Conservation (phyloP, 2,888 invertebrate genomes). For the Cacoxenus indagator region DNA sequence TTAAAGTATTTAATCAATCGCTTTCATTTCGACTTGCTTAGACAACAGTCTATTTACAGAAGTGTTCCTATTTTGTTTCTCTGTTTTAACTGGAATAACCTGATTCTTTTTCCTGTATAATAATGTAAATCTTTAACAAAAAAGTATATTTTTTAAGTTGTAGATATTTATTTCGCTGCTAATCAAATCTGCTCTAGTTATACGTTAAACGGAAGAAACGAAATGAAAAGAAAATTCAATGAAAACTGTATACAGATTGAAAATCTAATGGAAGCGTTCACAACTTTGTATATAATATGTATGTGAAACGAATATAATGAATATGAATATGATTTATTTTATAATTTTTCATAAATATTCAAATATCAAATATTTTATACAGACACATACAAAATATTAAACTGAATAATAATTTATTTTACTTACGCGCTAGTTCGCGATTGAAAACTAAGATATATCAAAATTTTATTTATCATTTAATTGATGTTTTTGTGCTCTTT, state of each 20-base stretch:
- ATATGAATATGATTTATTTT: neutral
- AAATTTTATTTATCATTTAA: no score
- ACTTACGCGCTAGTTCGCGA: neutral
- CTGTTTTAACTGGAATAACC: neutral
- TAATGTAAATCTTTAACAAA: neutral
- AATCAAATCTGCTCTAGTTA: slow-evolving; percentile 5
- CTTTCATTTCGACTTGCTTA: neutral
- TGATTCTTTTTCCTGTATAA: neutral
- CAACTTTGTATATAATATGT: slow-evolving; percentile 14
- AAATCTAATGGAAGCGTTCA: neutral
- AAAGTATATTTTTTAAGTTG: slow-evolving; percentile 42
- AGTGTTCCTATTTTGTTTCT: slow-evolving; percentile 8
- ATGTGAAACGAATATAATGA: slow-evolving; percentile 4
- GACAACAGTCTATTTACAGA: neutral
- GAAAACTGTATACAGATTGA: neutral
- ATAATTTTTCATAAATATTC: neutral
- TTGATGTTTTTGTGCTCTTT: no score
- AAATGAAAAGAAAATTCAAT: neutral
- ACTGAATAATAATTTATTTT: slow-evolving; percentile 3
- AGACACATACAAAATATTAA: slow-evolving; percentile 16
- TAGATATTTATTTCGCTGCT: slow-evolving; percentile 41
- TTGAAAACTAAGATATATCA: no score
- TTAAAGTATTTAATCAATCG: neutral
- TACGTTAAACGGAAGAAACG: neutral
- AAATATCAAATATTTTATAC: neutral